Percentiles rank a stretch among this genome's conserved stretches.
These are phyloP conservation scores for Lamprotornis superbus DNA, from an alignment of 2,113 vertebrate species.

Conservation along the genomic window DNA sequence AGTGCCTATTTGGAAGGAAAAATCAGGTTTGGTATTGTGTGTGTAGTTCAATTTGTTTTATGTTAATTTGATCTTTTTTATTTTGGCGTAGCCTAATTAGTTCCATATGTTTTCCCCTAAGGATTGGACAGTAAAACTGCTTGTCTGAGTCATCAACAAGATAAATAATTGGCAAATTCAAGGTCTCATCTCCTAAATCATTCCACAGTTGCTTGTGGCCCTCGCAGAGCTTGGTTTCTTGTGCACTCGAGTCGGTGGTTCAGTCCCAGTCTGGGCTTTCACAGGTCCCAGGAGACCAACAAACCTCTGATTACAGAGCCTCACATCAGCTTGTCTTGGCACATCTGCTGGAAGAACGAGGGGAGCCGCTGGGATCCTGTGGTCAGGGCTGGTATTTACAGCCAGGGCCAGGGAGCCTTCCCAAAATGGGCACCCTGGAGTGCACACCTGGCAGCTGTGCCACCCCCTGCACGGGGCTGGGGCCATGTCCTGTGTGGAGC, in stretches of 20 bases:
- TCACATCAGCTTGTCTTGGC: slow-evolving; percentile 36
- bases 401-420: background rate
- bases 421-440: background rate
- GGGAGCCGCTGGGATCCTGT: background rate
- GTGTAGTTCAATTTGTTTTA: background rate
- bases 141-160: slow-evolving; percentile 56
- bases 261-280: slow-evolving; percentile 48
- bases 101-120: slow-evolving; percentile 47
- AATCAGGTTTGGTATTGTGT: background rate
- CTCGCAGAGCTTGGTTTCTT: background rate
- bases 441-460: background rate
- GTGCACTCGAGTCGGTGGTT: background rate
- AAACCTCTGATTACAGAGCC: background rate
- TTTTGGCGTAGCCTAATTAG: background rate
- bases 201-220: background rate
- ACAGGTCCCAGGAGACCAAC: background rate
- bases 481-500: rapidly evolving
- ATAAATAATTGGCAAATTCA: slow-evolving; percentile 62
- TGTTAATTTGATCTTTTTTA: background rate
- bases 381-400: background rate
- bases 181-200: slow-evolving; percentile 50
- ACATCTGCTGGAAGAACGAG: background rate
- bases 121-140: slow-evolving; percentile 45
- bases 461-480: background rate
- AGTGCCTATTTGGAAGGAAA: background rate